These are phyloP conservation scores for Agriotes lineatus DNA, from an alignment of 2,888 invertebrate species.

Conservation along the genomic window DNA sequence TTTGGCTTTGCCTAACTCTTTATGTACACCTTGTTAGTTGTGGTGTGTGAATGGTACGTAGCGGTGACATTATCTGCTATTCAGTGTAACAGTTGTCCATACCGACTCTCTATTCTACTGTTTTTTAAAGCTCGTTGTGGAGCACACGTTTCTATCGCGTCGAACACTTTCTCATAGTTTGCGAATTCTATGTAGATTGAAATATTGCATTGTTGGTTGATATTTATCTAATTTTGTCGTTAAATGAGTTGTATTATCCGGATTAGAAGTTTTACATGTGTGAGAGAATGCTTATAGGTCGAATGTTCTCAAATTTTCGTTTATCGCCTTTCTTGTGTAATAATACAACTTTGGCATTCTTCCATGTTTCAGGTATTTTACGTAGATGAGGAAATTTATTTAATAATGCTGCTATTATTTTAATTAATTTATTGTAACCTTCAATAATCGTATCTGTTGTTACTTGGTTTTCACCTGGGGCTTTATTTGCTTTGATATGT, in stretches of 20 bases:
- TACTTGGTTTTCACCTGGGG: not conserved
- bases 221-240: not conserved
- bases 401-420: not conserved
- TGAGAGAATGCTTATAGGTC: too few relatives aligned
- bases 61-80: too few relatives aligned
- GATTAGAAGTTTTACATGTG: not conserved
- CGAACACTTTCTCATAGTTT: too few relatives aligned
- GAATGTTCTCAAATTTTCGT: not conserved
- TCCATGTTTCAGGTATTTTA: not conserved
- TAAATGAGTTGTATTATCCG: not conserved
- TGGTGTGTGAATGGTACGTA: too few relatives aligned
- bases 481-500: not conserved
- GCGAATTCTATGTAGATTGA: not conserved
- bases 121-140: too few relatives aligned
- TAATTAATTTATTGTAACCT: not conserved
- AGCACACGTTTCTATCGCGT: too few relatives aligned
- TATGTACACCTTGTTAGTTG: too few relatives aligned
- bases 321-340: not conserved
- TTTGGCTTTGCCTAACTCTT: too few relatives aligned
- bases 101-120: too few relatives aligned
- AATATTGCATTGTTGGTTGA: not conserved
- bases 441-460: not conserved
- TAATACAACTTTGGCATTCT: not conserved
- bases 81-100: too few relatives aligned
- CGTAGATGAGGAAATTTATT: not conserved